These are phyloP conservation scores for Syngnathus typhle DNA, from an alignment of 2,113 vertebrate genomes.

Conservation along the genomic window DNA sequence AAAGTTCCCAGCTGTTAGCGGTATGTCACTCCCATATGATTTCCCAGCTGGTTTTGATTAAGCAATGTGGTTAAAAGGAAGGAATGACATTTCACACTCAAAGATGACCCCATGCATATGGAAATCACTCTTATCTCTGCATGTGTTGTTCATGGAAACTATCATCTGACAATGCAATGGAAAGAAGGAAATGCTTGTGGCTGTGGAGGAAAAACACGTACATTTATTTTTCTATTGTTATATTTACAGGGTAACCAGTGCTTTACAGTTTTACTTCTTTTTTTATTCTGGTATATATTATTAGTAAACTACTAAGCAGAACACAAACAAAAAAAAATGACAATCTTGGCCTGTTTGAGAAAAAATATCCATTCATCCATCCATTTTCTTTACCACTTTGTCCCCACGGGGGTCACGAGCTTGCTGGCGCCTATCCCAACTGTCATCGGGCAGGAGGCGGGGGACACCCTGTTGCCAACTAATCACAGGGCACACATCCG, in stretches of 20 bases:
- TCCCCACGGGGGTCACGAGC: too few species aligned
- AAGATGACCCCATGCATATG: conserved; percentile 28
- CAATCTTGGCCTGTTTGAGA: too few species aligned
- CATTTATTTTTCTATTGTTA: neutral
- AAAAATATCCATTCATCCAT: too few species aligned
- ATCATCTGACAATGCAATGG: conserved; percentile 20
- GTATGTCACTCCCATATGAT: conserved; percentile 2
- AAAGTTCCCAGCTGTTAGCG: neutral
- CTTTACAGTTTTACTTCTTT: neutral
- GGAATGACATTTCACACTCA: conserved; percentile 43
- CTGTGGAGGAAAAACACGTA: neutral
- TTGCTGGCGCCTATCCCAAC: too few species aligned
- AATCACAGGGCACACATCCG: too few species aligned
- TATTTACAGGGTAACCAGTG: neutral
- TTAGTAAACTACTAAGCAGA: too few species aligned
- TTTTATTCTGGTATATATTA: too few species aligned
- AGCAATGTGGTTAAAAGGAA: conserved; percentile 20
- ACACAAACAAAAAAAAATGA: too few species aligned
- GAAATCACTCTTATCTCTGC: conserved; percentile 25
- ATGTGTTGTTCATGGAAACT: conserved; percentile 38
- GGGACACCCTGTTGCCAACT: too few species aligned
- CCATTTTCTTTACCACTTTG: too few species aligned
- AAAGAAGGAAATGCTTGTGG: neutral
- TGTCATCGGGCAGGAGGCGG: too few species aligned
- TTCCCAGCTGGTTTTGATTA: conserved; percentile 24